A percentile compares a stretch with the other conserved stretches of the same genome.
These are phyloP conservation scores for Eremobia ochroleuca DNA, from an alignment of 2,888 invertebrate species.

Conservation along the genomic window DNA sequence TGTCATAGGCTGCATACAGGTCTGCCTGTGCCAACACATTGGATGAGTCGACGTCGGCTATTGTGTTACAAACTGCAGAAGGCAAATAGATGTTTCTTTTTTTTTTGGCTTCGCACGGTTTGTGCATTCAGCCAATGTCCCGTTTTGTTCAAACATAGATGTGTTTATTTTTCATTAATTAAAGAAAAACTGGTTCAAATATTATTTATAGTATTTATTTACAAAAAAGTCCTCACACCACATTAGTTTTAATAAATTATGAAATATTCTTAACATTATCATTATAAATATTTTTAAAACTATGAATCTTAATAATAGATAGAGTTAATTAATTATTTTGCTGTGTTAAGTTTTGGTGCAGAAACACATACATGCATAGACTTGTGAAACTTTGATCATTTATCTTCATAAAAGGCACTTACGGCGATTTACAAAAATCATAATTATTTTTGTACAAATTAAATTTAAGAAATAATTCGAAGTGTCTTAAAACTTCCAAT, in stretches of 20 bases:
- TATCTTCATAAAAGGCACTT: slow-evolving; percentile 63
- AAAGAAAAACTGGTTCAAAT: neutral
- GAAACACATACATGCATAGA: neutral
- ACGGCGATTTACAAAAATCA: slow-evolving; percentile 28
- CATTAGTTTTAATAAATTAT: slow-evolving; percentile 19
- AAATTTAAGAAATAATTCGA: neutral
- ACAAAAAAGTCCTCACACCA: slow-evolving; percentile 18
- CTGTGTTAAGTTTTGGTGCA: slow-evolving; percentile 18
- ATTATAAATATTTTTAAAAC: slow-evolving; percentile 21
- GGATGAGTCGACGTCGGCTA: neutral
- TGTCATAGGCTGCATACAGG: neutral
- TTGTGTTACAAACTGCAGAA: neutral
- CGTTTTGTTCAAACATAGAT: too few species aligned
- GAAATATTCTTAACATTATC: slow-evolving; percentile 14
- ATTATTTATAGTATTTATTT: slow-evolving; percentile 37
- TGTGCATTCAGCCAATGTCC: too few species aligned
- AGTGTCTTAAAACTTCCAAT: neutral
- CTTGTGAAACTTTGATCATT: slow-evolving; percentile 5
- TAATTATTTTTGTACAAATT: neutral
- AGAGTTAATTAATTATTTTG: neutral
- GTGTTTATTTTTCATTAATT: too few species aligned
- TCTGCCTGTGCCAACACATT: neutral
- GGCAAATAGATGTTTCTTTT: neutral
- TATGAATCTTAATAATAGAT: neutral
- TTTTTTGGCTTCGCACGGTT: too few species aligned